Conservation (phyloP, 2,113 vertebrate species). For the Coturnix japonica region DNA sequence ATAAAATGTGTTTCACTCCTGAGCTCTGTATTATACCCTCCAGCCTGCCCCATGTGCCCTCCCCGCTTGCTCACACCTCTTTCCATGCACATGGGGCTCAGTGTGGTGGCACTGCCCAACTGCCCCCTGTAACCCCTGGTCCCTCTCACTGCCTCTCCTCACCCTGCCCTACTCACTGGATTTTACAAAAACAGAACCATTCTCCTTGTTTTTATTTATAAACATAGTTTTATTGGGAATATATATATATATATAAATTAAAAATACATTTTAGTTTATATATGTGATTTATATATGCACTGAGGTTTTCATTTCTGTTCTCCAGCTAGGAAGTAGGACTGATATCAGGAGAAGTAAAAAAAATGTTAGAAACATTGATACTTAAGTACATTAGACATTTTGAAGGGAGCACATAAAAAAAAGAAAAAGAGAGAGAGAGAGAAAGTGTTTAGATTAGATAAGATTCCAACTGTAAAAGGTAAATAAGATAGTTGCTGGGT, state of each 20-base stretch:
- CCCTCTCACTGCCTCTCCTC: not conserved
- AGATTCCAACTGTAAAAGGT: not conserved
- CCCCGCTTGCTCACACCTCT: not conserved
- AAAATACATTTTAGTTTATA: not conserved
- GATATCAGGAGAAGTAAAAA: not conserved
- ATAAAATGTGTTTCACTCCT: not conserved
- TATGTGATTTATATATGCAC: not conserved
- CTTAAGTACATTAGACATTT: not conserved
- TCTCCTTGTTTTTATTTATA: conserved; percentile 90
- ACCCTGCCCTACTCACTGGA: conserved; percentile 14
- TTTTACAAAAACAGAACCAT: conserved; percentile 76
- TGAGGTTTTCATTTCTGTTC: not conserved
- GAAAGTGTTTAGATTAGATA: not conserved
- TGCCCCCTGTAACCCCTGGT: not conserved
- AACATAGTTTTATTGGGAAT: conserved; percentile 91
- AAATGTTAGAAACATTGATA: not conserved
- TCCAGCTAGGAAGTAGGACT: not conserved
- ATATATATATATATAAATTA: too few relatives aligned
- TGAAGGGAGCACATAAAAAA: not conserved
- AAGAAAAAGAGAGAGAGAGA: not conserved
- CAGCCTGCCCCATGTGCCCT: rapidly evolving
- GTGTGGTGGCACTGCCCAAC: too few relatives aligned
- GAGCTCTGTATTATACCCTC: not conserved
- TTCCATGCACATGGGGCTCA: not conserved
- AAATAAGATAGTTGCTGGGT: not conserved